These are phyloP conservation scores for Drosophila rellima DNA, from an alignment of 2,888 invertebrate genomes.

Conservation along the genomic window DNA sequence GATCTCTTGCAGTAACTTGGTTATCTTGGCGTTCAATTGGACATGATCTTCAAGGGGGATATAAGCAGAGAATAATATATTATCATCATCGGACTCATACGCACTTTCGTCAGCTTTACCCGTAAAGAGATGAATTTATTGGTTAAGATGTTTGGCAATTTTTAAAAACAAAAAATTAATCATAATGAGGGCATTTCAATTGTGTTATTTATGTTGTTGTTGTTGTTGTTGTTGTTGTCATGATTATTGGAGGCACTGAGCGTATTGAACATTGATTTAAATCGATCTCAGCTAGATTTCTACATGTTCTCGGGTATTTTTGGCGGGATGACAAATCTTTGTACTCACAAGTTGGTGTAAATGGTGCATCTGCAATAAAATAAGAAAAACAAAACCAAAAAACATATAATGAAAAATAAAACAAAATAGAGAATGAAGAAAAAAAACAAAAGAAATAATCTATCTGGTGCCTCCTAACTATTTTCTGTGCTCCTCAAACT, in stretches of 20 bases:
- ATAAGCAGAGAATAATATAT: slow-evolving; percentile 18
- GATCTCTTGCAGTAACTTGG: slow-evolving; percentile 48
- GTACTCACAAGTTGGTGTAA: slow-evolving; percentile 65
- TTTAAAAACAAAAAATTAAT: background rate
- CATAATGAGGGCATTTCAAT: background rate
- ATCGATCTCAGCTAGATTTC: background rate
- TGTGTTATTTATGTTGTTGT: background rate
- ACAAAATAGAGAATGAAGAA: background rate
- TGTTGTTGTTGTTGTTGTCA: background rate
- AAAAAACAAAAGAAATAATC: background rate
- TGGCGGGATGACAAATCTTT: slow-evolving; percentile 6
- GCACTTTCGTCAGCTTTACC: slow-evolving; percentile 22
- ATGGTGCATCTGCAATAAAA: slow-evolving; percentile 49
- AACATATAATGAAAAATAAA: slow-evolving; percentile 17
- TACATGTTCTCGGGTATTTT: slow-evolving; percentile 1
- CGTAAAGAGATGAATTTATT: slow-evolving; percentile 1
- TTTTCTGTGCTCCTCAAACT: background rate
- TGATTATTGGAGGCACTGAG: background rate
- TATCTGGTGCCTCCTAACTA: background rate
- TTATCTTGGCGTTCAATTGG: slow-evolving; percentile 14
- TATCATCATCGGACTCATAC: slow-evolving; percentile 36
- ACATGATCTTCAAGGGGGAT: slow-evolving; percentile 30
- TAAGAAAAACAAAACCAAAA: slow-evolving; percentile 21
- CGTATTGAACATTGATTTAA: background rate
- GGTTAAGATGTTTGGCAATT: slow-evolving; percentile 8